phyloP scores from a whole-genome alignment of 1,140 invertebrate genomes.

The Caenorhabditis remanei region DNA sequence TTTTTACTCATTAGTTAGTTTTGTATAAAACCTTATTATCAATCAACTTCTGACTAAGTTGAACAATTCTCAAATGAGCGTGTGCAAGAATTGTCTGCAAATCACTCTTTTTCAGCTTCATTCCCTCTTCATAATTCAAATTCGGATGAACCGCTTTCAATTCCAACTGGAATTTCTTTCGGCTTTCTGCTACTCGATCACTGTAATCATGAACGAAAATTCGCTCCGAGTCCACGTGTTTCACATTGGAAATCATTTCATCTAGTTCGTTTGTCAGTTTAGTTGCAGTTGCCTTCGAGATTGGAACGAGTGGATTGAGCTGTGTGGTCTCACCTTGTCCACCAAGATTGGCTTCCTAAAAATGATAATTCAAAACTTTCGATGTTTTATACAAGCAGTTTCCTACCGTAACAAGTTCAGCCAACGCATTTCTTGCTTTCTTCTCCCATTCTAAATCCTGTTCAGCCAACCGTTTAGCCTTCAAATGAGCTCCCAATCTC shows the following conservation, averaged over 20 bases:
- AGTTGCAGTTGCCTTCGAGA: constrained; percentile 69
- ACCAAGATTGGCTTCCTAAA: constrained; percentile 17
- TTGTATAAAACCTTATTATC: constrained; percentile 75
- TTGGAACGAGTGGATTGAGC: constrained; percentile 66
- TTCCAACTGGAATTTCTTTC: constrained; percentile 78
- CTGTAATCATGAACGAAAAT: constrained; percentile 79
- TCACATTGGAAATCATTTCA: constrained; percentile 72
- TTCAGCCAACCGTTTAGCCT: constrained; percentile 14
- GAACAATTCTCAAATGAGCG: constrained; percentile 80
- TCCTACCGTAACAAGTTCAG: not conserved
- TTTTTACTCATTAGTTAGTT: no score
- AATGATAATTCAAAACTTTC: no score
- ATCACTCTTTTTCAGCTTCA: constrained; percentile 79
- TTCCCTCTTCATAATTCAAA: constrained; percentile 77
- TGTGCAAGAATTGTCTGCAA: constrained; percentile 80
- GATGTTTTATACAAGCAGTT: no score
- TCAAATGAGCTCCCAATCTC: constrained; percentile 48
- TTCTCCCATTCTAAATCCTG: constrained; percentile 30
- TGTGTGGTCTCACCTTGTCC: constrained; percentile 47
- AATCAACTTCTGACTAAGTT: constrained; percentile 80
- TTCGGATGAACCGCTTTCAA: constrained; percentile 76
- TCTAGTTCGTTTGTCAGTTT: constrained; percentile 69
- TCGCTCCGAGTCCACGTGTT: constrained; percentile 77
- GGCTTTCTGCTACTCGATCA: constrained; percentile 79
- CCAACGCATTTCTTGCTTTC: constrained; percentile 13